These are phyloP conservation scores for Meganola albula DNA, from an alignment of 2,888 invertebrate genomes.

Conservation along the genomic window DNA sequence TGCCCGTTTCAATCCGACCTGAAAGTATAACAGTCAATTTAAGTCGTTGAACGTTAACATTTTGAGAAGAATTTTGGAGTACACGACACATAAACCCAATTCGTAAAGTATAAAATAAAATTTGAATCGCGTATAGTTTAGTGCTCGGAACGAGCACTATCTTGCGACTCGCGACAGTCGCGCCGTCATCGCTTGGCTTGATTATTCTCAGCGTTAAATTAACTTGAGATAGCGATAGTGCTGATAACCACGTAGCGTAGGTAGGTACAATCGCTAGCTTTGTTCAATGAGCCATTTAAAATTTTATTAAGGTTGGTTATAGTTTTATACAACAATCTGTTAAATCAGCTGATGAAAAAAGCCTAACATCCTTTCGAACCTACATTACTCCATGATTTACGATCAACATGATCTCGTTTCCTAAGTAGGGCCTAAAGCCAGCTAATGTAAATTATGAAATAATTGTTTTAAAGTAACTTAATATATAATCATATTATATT, in stretches of 20 bases:
- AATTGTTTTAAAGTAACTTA: no score
- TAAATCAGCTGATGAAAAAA: no score
- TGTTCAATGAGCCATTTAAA: no score
- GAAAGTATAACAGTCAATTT: slow-evolving; percentile 51
- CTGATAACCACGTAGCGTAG: slow-evolving; percentile 62
- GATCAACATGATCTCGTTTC: no score
- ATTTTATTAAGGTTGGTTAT: no score
- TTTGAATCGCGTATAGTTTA: slow-evolving; percentile 47
- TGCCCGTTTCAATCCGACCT: slow-evolving; percentile 73
- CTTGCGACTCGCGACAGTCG: slow-evolving; percentile 41
- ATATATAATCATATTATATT: no score
- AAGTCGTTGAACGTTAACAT: slow-evolving; percentile 36
- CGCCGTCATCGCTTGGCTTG: slow-evolving; percentile 42
- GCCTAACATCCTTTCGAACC: no score
- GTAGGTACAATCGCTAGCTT: no score
- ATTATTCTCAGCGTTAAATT: slow-evolving; percentile 64
- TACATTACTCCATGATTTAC: no score
- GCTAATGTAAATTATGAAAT: no score
- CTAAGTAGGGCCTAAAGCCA: no score
- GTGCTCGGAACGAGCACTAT: slow-evolving; percentile 50
- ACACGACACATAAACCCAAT: slow-evolving; percentile 43
- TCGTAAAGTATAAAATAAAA: slow-evolving; percentile 51
- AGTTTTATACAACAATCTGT: no score
- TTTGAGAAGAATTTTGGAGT: slow-evolving; percentile 33
- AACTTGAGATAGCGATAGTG: slow-evolving; percentile 71